Conservation (phyloP, 2,888 invertebrate genomes). For the Halictus quadricinctus region DNA sequence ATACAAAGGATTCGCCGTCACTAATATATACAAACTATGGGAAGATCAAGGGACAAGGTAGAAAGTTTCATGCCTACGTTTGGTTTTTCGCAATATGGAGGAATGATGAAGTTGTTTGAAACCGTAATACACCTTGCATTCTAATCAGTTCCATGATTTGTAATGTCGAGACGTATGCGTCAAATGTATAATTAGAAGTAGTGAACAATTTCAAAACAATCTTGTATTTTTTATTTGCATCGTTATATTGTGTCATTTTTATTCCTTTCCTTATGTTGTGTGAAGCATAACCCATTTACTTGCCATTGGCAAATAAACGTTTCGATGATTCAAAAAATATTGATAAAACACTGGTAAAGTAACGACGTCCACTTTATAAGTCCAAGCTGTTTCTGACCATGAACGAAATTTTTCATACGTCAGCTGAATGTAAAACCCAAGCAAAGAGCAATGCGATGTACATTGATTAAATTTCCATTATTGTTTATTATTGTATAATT, state of each 20-base stretch:
- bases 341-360: neutral
- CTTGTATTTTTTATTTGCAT: neutral
- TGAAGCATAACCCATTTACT: neutral
- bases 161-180: conserved; percentile 37
- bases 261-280: neutral
- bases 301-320: neutral
- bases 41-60: conserved; percentile 37
- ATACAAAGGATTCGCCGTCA: neutral
- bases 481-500: neutral
- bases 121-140: conserved; percentile 44
- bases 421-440: conserved; percentile 24
- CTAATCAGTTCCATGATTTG: conserved; percentile 41
- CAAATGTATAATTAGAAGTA: conserved; percentile 7
- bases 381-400: neutral
- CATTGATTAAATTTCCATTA: neutral
- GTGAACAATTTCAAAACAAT: neutral
- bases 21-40: neutral
- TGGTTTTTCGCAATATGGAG: conserved; percentile 44
- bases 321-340: neutral
- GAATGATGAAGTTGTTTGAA: conserved; percentile 60
- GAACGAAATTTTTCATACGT: conserved; percentile 4
- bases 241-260: neutral
- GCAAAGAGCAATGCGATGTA: neutral
- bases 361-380: neutral
- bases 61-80: conserved; percentile 40